Evolutionary conservation across 2,888 invertebrate species (phyloP).

Genomic region (Junonia oenone): DNA sequence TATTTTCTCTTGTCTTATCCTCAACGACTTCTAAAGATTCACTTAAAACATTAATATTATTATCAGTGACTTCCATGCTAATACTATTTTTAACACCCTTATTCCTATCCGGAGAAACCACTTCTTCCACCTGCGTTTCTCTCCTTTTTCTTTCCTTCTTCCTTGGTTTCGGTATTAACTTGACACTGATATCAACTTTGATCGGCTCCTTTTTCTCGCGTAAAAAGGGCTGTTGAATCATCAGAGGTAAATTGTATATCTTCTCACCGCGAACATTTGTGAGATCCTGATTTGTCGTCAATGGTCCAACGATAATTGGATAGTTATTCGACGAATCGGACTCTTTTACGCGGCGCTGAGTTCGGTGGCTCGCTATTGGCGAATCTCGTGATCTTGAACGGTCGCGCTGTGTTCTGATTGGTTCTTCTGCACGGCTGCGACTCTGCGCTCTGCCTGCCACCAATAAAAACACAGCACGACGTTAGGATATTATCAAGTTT

Average conservation of each 20-base stretch:
- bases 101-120: constrained; percentile 45
- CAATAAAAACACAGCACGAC: constrained; percentile 80
- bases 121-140: constrained; percentile 52
- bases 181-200: constrained; percentile 88
- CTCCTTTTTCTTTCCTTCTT: constrained; percentile 65
- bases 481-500: constrained; percentile 49
- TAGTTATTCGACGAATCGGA: constrained; percentile 79
- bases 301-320: constrained; percentile 69
- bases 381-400: constrained; percentile 63
- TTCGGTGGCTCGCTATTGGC: constrained; percentile 54
- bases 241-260: constrained; percentile 69
- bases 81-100: constrained; percentile 62
- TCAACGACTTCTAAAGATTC: constrained; percentile 56
- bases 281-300: constrained; percentile 77
- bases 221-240: constrained; percentile 81
- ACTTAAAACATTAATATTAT: constrained; percentile 55
- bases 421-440: constrained; percentile 76
- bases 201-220: constrained; percentile 84
- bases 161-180: constrained; percentile 83
- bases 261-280: constrained; percentile 59
- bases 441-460: constrained; percentile 78
- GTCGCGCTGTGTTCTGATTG: constrained; percentile 80
- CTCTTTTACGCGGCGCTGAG: constrained; percentile 76
- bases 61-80: constrained; percentile 67
- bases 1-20: constrained; percentile 36